These are phyloP conservation scores for Euphonia xanthogaster DNA, from an alignment of 2,797 vertebrate genomes.

Conservation along the genomic window DNA sequence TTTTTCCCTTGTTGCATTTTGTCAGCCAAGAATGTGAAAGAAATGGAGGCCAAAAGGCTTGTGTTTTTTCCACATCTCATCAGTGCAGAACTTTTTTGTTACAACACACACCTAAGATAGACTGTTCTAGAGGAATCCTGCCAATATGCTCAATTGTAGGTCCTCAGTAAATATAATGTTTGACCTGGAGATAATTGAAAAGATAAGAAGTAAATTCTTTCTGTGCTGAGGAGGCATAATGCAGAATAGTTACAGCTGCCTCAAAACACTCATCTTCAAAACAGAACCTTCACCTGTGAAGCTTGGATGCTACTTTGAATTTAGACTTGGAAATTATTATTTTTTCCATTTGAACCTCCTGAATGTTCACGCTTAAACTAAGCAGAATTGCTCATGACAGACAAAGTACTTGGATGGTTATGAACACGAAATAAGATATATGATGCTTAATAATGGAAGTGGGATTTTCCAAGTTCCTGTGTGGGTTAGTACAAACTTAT, in stretches of 20 bases:
- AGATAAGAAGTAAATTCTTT: neutral
- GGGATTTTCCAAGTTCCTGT: neutral
- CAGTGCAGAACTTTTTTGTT: neutral
- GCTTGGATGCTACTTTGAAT: neutral
- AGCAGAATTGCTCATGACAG: neutral
- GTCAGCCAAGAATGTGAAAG: neutral
- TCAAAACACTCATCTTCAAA: neutral
- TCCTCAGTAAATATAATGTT: neutral
- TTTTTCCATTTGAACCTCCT: neutral
- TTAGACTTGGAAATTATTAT: neutral
- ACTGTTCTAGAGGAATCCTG: neutral
- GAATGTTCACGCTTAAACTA: neutral
- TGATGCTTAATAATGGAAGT: neutral
- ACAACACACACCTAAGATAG: neutral
- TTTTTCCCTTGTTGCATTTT: neutral
- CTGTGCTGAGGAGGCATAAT: neutral
- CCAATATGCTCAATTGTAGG: neutral
- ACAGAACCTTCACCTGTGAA: neutral
- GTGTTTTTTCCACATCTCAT: neutral
- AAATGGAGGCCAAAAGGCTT: neutral
- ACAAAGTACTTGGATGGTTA: neutral
- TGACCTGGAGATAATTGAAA: neutral
- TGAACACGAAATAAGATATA: neutral
- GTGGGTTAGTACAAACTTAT: neutral
- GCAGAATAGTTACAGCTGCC: neutral